These are phyloP conservation scores for Paratrypauchen microcephalus DNA, from an alignment of 2,797 vertebrate species.

Conservation along the genomic window DNA sequence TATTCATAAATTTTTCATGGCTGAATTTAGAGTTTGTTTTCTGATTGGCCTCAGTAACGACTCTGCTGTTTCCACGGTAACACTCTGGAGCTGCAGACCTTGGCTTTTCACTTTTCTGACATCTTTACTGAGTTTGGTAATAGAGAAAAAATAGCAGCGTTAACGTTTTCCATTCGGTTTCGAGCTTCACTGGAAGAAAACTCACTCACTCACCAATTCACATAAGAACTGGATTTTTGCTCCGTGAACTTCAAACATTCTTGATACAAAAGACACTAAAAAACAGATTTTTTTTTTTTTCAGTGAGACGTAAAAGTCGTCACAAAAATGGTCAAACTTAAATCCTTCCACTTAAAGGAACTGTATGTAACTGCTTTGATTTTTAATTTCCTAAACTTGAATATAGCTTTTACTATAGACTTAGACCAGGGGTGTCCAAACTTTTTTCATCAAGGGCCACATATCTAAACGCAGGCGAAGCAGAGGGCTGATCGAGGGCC, in stretches of 20 bases:
- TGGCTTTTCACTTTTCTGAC: slow-evolving; percentile 1
- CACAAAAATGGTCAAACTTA: no score
- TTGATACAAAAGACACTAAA: not conserved
- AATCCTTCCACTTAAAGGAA: no score
- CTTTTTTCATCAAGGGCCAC: no score
- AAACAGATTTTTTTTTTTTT: no score
- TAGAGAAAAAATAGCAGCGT: not conserved
- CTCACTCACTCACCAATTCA: not conserved
- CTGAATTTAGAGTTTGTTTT: not conserved
- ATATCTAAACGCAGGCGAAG: no score
- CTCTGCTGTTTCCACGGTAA: slow-evolving; percentile 31
- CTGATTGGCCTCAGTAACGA: not conserved
- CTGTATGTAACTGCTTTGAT: no score
- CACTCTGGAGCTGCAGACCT: slow-evolving; percentile 8
- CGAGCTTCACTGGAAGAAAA: not conserved
- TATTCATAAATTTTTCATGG: not conserved
- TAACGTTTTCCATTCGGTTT: not conserved
- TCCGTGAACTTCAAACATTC: not conserved
- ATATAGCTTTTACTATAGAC: no score
- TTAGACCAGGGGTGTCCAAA: no score
- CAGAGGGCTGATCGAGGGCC: no score
- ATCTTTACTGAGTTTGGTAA: not conserved
- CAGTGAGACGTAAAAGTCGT: no score
- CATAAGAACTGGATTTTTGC: not conserved
- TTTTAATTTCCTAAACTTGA: no score